A percentile compares a stretch with the other conserved stretches of the same genome.
phyloP scores from a whole-genome alignment of 2,797 vertebrate genomes.

The Sternarchorhynchus goeldii region DNA sequence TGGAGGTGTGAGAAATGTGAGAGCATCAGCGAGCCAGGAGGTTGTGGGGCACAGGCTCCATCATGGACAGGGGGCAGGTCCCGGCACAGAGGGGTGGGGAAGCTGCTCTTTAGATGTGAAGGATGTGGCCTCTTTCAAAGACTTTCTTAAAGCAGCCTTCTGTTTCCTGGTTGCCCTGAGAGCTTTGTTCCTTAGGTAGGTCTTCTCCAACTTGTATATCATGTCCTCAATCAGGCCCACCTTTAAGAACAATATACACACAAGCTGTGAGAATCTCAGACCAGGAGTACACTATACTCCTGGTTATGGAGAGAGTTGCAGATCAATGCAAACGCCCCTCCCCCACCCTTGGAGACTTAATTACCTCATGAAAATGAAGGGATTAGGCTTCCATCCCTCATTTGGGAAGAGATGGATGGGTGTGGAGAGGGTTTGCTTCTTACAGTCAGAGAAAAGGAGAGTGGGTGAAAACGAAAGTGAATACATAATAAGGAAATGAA shows the following conservation, averaged over 20 bases:
- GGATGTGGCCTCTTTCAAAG: constrained; percentile 17
- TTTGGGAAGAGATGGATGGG: constrained; percentile 44
- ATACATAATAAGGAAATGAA: constrained; percentile 54
- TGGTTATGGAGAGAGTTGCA: constrained; percentile 30
- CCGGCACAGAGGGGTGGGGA: background rate
- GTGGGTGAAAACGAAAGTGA: constrained; percentile 54
- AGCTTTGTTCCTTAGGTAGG: constrained; percentile 69
- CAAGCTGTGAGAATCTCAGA: background rate
- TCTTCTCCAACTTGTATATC: constrained; percentile 70
- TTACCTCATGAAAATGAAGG: constrained; percentile 56
- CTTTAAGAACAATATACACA: constrained; percentile 35
- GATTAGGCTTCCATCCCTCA: constrained; percentile 47
- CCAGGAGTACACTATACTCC: constrained; percentile 15
- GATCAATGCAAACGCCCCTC: constrained; percentile 16
- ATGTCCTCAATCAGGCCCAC: constrained; percentile 68
- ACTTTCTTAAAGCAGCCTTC: constrained; percentile 55
- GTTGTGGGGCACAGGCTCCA: constrained; percentile 5
- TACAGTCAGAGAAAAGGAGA: constrained; percentile 34
- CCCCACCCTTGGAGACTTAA: constrained; percentile 54
- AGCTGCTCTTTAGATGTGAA: background rate
- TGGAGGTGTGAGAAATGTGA: background rate
- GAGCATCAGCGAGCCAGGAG: constrained; percentile 49
- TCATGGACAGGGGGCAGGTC: constrained; percentile 2
- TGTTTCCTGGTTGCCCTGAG: constrained; percentile 58
- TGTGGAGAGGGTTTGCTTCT: constrained; percentile 34